phyloP scores from a whole-genome alignment of 2,888 invertebrate genomes.

The Bellardia pandia region DNA sequence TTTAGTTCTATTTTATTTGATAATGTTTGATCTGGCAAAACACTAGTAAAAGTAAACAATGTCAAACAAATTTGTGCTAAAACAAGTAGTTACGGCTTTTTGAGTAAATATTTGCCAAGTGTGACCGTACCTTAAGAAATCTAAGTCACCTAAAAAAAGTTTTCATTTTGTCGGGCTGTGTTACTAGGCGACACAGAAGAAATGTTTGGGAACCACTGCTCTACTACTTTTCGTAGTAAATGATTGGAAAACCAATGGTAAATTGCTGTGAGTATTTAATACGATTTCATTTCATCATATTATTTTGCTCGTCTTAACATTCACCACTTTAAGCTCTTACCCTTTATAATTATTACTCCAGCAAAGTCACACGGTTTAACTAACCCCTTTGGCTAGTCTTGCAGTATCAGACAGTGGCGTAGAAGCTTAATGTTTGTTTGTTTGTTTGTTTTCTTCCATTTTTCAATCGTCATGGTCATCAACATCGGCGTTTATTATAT shows the following conservation, averaged over 20 bases:
- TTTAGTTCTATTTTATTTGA: too few relatives aligned
- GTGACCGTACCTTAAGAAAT: too few relatives aligned
- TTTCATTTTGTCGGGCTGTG: too few relatives aligned
- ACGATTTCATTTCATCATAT: conserved; percentile 26
- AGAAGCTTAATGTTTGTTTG: neutral
- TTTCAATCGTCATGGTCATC: conserved; percentile 35
- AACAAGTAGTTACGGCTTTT: too few relatives aligned
- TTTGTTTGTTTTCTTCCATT: neutral
- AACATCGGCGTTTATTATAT: conserved; percentile 33
- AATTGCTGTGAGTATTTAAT: conserved; percentile 51
- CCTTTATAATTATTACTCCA: neutral
- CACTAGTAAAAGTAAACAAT: too few relatives aligned
- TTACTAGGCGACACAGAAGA: too few relatives aligned
- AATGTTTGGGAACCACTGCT: too few relatives aligned
- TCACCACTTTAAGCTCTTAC: neutral
- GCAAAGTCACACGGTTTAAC: neutral
- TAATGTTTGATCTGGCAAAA: too few relatives aligned
- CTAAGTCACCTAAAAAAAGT: too few relatives aligned
- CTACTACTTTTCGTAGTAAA: neutral
- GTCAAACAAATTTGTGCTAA: too few relatives aligned
- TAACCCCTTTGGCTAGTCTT: conserved; percentile 31
- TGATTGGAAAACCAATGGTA: conserved; percentile 35
- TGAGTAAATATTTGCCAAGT: too few relatives aligned
- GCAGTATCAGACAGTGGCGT: conserved; percentile 38
- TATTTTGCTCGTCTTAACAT: neutral